Conservation (phyloP, 2,888 invertebrate genomes). For the Sinohyriopsis cumingii region DNA sequence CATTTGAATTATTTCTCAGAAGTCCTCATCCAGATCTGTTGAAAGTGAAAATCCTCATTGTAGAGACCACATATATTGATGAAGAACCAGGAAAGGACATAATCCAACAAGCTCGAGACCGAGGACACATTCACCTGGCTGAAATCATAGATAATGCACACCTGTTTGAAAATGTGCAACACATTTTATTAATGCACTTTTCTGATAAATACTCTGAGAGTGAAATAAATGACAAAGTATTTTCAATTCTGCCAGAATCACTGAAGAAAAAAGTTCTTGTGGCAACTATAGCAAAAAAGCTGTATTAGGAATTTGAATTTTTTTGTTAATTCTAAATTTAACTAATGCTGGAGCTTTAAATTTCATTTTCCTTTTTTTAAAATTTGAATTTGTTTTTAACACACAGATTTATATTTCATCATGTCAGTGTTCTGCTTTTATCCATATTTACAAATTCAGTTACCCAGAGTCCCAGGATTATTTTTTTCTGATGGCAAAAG, state of each 20-base stretch:
- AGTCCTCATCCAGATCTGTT: constrained; percentile 56
- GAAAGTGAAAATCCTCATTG: constrained; percentile 60
- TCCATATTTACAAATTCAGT: too few species aligned
- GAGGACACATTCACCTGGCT: constrained; percentile 62
- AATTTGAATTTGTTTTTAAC: too few species aligned
- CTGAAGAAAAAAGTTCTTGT: constrained; percentile 48
- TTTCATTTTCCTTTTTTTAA: too few species aligned
- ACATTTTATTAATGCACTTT: constrained; percentile 62
- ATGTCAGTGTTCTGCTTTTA: too few species aligned
- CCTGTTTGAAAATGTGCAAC: constrained; percentile 53
- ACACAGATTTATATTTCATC: too few species aligned
- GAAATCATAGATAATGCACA: constrained; percentile 56
- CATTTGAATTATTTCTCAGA: constrained; percentile 57
- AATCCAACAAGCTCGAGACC: constrained; percentile 47
- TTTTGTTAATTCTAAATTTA: too few species aligned
- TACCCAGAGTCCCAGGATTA: too few species aligned
- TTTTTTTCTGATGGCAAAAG: too few species aligned
- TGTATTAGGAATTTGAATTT: too few species aligned
- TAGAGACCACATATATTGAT: constrained; percentile 65
- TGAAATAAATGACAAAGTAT: constrained; percentile 44
- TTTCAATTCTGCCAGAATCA: constrained; percentile 34
- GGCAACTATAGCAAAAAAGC: constrained; percentile 36
- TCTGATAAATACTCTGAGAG: constrained; percentile 60
- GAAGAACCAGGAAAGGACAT: constrained; percentile 33
- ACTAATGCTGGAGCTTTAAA: too few species aligned